A percentile compares a stretch with the other conserved stretches of the same genome.
These are phyloP conservation scores for Cheilosia soror DNA, from an alignment of 2,888 invertebrate species.

Conservation along the genomic window DNA sequence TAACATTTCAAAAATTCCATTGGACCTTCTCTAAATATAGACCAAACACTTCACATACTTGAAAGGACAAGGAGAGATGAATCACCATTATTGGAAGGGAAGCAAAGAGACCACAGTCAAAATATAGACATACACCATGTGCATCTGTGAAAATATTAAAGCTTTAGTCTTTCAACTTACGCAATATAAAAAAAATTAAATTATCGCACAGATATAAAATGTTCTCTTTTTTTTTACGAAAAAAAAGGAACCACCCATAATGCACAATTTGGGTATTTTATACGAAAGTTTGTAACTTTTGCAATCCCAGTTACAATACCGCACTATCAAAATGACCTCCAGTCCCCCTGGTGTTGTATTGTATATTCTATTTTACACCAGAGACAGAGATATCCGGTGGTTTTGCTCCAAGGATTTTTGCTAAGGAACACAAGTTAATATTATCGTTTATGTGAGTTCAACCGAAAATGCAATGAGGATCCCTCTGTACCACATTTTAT, in stretches of 20 bases:
- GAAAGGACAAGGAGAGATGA: neutral
- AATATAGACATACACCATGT: neutral
- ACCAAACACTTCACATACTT: no score
- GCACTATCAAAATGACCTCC: neutral
- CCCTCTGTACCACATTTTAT: neutral
- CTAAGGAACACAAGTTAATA: conserved; percentile 48
- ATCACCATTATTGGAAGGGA: neutral
- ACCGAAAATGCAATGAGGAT: conserved; percentile 29
- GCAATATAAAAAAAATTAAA: neutral
- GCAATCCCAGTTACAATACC: conserved; percentile 11
- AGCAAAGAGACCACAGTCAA: neutral
- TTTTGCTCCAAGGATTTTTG: conserved; percentile 32
- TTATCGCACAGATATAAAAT: neutral
- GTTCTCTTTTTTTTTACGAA: neutral
- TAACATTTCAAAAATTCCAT: no score
- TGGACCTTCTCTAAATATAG: no score
- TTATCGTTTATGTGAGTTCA: conserved; percentile 46
- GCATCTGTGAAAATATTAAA: neutral
- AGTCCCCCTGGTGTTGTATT: neutral
- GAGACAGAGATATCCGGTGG: conserved; percentile 38
- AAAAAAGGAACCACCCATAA: conserved; percentile 6
- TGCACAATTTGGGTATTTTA: conserved; percentile 32
- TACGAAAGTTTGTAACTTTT: conserved; percentile 43
- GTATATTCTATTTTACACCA: conserved; percentile 52
- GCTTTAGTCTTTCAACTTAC: neutral